Percentiles rank a stretch among this genome's conserved stretches.
Evolutionary conservation across 2,113 vertebrate species (phyloP).

Genomic region (Nothoprocta pentlandii): DNA sequence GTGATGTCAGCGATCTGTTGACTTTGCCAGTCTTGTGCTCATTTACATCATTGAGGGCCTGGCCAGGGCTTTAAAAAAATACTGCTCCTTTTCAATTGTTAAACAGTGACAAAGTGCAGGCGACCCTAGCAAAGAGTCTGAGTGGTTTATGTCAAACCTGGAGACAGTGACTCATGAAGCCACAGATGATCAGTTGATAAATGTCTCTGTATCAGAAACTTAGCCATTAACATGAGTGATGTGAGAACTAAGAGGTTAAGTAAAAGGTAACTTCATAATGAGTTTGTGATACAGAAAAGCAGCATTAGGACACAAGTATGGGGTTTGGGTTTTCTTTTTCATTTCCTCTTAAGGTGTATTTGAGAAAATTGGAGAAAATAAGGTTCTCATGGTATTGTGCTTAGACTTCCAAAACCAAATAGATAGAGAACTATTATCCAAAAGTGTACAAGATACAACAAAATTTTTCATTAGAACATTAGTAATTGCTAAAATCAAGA

Average conservation of each 20-base stretch:
- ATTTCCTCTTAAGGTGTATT: conserved; percentile 13
- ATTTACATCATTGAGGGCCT: conserved; percentile 15
- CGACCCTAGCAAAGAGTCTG: conserved; percentile 29
- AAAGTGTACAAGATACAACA: neutral
- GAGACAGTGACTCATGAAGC: conserved; percentile 66
- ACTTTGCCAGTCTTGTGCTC: conserved; percentile 16
- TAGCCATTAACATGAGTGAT: conserved; percentile 71
- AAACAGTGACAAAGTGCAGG: conserved; percentile 71
- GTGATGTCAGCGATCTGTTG: neutral
- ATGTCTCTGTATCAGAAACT: conserved; percentile 52
- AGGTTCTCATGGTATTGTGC: neutral
- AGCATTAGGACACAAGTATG: neutral
- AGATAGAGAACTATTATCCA: neutral
- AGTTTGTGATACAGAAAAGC: conserved; percentile 6
- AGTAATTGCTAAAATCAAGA: neutral
- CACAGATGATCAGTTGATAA: conserved; percentile 71
- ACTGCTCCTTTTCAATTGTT: conserved; percentile 57
- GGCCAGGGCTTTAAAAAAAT: conserved; percentile 35
- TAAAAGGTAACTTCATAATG: conserved; percentile 57
- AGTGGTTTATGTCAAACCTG: conserved; percentile 68
- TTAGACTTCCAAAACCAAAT: neutral
- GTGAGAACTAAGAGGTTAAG: conserved; percentile 70
- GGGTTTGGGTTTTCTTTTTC: neutral
- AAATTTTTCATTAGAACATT: neutral
- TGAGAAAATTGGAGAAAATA: neutral